Conservation (phyloP, 2,113 vertebrate genomes). For the Tyto alba region DNA sequence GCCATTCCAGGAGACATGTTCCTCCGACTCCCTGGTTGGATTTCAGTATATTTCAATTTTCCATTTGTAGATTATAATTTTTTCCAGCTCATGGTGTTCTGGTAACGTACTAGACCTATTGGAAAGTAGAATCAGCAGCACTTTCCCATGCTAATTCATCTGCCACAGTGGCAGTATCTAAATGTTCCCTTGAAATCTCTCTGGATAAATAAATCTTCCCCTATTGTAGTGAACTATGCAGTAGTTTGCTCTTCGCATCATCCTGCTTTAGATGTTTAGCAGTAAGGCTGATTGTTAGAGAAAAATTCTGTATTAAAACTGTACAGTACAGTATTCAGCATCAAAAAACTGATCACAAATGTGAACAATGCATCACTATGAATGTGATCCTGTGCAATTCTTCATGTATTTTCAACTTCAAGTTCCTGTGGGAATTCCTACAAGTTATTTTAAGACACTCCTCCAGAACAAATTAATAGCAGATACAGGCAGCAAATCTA, state of each 20-base stretch:
- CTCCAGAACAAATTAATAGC: slow-evolving; percentile 45
- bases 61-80: slow-evolving; percentile 63
- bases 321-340: neutral
- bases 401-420: slow-evolving; percentile 24
- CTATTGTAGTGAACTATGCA: neutral
- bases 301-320: neutral
- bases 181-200: slow-evolving; percentile 32
- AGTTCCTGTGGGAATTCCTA: slow-evolving; percentile 51
- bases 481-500: slow-evolving; percentile 34
- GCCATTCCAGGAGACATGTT: slow-evolving; percentile 64
- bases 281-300: neutral
- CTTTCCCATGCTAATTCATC: slow-evolving; percentile 39
- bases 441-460: slow-evolving; percentile 40
- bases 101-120: slow-evolving; percentile 1
- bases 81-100: slow-evolving; percentile 52
- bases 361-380: neutral
- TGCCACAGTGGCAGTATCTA: slow-evolving; percentile 37
- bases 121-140: slow-evolving; percentile 21
- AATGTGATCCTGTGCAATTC: slow-evolving; percentile 2
- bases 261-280: neutral
- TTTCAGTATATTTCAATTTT: slow-evolving; percentile 65
- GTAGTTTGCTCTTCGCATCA: neutral
- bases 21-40: slow-evolving; percentile 20
- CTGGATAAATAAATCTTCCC: slow-evolving; percentile 20
- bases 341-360: slow-evolving; percentile 29